Base-by-base conservation (phyloP, 2,113 vertebrate species). In the Sialia sialis region DNA sequence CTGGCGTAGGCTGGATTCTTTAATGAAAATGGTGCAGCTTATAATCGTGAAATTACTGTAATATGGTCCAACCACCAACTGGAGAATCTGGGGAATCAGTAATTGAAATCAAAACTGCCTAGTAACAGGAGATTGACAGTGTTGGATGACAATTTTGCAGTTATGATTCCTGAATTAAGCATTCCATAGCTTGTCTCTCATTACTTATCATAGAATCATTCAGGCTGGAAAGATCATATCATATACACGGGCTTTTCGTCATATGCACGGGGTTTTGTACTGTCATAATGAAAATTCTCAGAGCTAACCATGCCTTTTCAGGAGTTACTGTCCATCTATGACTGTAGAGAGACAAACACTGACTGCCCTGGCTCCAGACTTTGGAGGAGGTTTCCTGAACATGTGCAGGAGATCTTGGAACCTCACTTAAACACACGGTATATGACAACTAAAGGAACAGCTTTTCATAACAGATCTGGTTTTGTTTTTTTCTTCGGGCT, bases 371-470 rank as follows among this genome's bases (percentile, higher is more conserved):
- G 99, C 30, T 98, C 98, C 26, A 98, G 98, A 15, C 97, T 99
- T 59, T 99, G 99, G 99, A 99, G 98, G 78, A 98, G 98, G 80
- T 99, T 99, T 97, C 99, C 99, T 36, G 99, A 99, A 72, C 99
- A 99, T 5, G 98, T 99, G 93, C 99, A 99, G 80, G 99, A 99
- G 97, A 99, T 99, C 64, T 96, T 99, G 94, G 99, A 99, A 94
- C 99, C 99, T 70, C 99, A 99, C 92, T 98, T 99, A 62, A 99
- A 99, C 97, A 99, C 99, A 96, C 98, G 99, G 99, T 99, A 87
- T 80, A 19, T 54, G 16, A 69, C 36, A 94, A 16, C 20, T 77
- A 43, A 32, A 52, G 8, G 17, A n/a, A 58, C 73, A 43, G 52
- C 2, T 55, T 82, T 58, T 43, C 30, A 2, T 39, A 51, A 70